A percentile compares a stretch with the other conserved stretches of the same genome.
phyloP scores from a whole-genome alignment of 1,140 invertebrate genomes.

The Eriocheir sinensis region DNA sequence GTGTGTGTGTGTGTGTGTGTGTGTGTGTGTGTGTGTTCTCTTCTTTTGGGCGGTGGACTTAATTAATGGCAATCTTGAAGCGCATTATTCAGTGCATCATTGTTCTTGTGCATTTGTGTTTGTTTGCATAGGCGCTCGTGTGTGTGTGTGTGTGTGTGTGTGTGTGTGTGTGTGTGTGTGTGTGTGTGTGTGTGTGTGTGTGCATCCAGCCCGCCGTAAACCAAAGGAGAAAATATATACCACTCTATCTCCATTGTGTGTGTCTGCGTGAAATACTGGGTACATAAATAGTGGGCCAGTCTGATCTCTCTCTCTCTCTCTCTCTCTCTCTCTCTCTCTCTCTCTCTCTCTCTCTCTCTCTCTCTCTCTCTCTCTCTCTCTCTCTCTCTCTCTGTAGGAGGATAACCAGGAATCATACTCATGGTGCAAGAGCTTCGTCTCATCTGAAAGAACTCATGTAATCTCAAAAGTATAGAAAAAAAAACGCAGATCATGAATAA shows the following conservation, averaged over 20 bases:
- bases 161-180: background rate
- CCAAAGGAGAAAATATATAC: no score
- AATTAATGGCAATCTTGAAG: background rate
- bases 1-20: slow-evolving; percentile 14
- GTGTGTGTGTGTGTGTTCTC: background rate
- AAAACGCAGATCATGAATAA: no score
- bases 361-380: slow-evolving; percentile 9
- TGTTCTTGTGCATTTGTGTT: background rate
- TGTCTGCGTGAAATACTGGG: background rate
- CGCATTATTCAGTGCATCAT: background rate
- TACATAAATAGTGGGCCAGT: background rate
- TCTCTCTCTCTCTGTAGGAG: no score
- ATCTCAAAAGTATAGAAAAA: no score
- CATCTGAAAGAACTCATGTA: no score
- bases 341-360: slow-evolving; percentile 20
- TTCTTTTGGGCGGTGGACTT: background rate
- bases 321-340: slow-evolving; percentile 22
- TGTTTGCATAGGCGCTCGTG: background rate
- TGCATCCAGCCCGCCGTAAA: no score
- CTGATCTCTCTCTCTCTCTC: background rate
- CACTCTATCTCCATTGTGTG: no score
- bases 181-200: slow-evolving; percentile 19
- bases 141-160: background rate
- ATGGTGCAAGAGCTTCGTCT: no score
- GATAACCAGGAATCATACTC: no score